Evolutionary conservation across 2,888 invertebrate species (phyloP).

Genomic region (Drosophila picticornis): DNA sequence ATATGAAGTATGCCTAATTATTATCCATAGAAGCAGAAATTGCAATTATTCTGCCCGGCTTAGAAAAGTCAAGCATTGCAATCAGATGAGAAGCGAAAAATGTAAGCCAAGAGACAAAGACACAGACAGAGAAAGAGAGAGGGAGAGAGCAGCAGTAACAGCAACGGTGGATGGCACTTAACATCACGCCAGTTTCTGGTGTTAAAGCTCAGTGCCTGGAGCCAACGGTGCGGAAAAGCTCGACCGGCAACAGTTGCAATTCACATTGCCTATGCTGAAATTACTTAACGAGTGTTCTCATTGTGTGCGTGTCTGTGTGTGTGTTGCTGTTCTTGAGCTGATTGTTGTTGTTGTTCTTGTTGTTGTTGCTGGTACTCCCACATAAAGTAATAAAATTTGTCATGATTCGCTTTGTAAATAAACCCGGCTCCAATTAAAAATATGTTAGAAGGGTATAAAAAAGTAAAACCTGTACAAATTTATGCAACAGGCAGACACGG

Average conservation of each 20-base stretch:
- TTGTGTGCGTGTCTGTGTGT: background rate
- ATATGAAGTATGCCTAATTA: constrained; percentile 64
- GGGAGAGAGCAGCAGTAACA: background rate
- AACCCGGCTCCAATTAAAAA: constrained; percentile 3
- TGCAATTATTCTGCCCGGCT: constrained; percentile 18
- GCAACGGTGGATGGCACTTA: constrained; percentile 1
- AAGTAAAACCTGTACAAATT: background rate
- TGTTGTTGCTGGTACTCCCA: constrained; percentile 1
- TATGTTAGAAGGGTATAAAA: background rate
- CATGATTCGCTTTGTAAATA: constrained; percentile 2
- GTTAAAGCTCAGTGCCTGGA: constrained; percentile 7
- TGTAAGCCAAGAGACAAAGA: constrained; percentile 4
- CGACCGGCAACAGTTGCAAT: constrained; percentile 6
- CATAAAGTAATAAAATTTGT: constrained; percentile 8
- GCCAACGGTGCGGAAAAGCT: constrained; percentile 17
- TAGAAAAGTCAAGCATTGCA: constrained; percentile 16
- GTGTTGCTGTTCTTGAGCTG: background rate
- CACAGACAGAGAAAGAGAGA: background rate
- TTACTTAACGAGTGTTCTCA: constrained; percentile 7
- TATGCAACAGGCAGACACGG: background rate
- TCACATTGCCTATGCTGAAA: constrained; percentile 4
- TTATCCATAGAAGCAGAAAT: constrained; percentile 14
- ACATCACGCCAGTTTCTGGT: constrained; percentile 13
- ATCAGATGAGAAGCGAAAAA: constrained; percentile 20
- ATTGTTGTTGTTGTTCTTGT: background rate